Percentiles rank a stretch among this genome's conserved stretches.
phyloP scores from a whole-genome alignment of 37 sponge, comb jelly and placozoan species.

The Beroe ovata region DNA sequence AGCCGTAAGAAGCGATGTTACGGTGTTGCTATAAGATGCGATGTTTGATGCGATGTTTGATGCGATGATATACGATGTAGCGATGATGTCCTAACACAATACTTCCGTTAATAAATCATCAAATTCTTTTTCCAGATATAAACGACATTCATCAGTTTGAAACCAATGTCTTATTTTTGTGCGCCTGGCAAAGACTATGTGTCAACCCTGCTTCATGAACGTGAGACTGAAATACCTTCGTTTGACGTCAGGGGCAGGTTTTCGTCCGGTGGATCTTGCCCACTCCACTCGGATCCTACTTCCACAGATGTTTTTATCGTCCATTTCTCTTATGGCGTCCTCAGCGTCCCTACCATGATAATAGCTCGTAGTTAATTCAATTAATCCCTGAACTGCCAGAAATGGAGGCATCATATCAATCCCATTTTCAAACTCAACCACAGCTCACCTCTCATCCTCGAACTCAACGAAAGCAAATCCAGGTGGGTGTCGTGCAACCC shows the following conservation, averaged over 20 bases:
- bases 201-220: not conserved
- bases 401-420: no score
- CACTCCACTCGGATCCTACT: constrained; percentile 78
- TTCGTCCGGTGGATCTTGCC: constrained; percentile 76
- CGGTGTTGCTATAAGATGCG: not conserved
- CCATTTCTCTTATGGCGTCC: constrained; percentile 89
- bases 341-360: constrained; percentile 84
- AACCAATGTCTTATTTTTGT: not conserved
- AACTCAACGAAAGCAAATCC: constrained; percentile 97
- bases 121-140: no score
- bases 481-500: constrained; percentile 97
- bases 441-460: constrained; percentile 81
- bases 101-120: not conserved
- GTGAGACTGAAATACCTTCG: not conserved
- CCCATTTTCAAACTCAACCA: no score
- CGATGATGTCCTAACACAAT: constrained; percentile 12
- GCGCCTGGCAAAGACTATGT: no score
- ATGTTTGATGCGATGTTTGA: constrained; percentile 11
- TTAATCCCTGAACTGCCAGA: no score
- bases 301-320: constrained; percentile 80
- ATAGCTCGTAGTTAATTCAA: no score
- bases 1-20: no score
- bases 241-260: constrained; percentile 27
- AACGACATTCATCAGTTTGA: no score
- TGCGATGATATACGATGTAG: constrained; percentile 2